Evolutionary conservation across 2,888 invertebrate genomes (phyloP), one percentile per base, ranked within the genome.

Genomic region (Brachynemurus nebulosus): DNA sequence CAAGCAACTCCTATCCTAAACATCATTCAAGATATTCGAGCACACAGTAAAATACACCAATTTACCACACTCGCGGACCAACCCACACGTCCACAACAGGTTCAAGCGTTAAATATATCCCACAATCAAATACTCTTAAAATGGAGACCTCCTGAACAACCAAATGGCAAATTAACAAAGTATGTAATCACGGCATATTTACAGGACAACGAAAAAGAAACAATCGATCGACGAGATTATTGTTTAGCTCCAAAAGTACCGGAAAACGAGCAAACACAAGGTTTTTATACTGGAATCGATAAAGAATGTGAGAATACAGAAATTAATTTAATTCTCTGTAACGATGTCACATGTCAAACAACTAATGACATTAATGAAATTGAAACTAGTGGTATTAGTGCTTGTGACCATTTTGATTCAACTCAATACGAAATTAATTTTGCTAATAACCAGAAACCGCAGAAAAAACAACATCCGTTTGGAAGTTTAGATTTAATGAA

Each of bases 41-140:
- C 74, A 4, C 74, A 76, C 55, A 80, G 78, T 52, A 61, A 68
- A 11, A 67, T 81, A 7, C 59, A 67, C 34, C 78, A 76, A 59
- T 81, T 84, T 59, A 67, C 60, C 27, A 89, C 88, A 0, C 51
- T 63, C 21, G 67, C 76, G 59, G 64, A 74, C 59, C 59, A 71
- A 57, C 70, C 85, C 54, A 53, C 66, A 6, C 52, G 55, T 18
- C 67, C 67, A 2, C 35, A 44, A 18, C 48, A 55, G 34, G 50
- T 67, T 4, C 23, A 45, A 7, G 53, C 66, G 0, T 47, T 45
- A 2, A 53, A 61, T 2, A 58, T 61, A 36, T 61, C 60, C 2
- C 53, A 58, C 9, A 56, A 54, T 14, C 55, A 59, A 2, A 55
- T 73, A 2, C 59, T 62, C 2, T 57, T 83, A 0, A 62, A 59